Percentiles rank a stretch among this genome's conserved stretches.
phyloP scores from a whole-genome alignment of 2,113 vertebrate genomes.

The Strix uralensis region DNA sequence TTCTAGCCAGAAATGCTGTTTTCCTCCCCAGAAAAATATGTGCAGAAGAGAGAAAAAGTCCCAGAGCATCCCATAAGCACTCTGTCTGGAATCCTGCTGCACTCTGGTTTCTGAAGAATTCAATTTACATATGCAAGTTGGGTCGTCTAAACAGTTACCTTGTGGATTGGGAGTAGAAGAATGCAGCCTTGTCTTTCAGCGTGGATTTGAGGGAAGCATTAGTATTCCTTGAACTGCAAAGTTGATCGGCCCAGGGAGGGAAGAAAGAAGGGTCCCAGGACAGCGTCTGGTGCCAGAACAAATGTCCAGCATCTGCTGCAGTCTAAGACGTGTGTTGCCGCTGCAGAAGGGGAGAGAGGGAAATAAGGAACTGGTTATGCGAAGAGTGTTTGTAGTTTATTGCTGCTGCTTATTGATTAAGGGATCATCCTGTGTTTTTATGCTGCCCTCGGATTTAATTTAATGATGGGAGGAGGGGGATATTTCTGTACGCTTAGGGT shows the following conservation, averaged over 20 bases:
- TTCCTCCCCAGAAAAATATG: conserved; percentile 52
- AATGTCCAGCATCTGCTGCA: conserved; percentile 77
- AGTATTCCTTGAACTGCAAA: conserved; percentile 68
- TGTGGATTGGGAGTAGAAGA: conserved; percentile 65
- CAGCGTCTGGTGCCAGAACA: conserved; percentile 77
- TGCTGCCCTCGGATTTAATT: not conserved
- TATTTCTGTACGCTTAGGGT: not conserved
- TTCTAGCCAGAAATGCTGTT: conserved; percentile 51
- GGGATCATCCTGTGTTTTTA: not conserved
- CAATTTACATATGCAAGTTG: conserved; percentile 64
- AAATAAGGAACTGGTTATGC: not conserved
- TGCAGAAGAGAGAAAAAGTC: conserved; percentile 22
- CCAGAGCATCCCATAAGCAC: conserved; percentile 33
- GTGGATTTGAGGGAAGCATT: conserved; percentile 68
- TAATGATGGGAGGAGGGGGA: not conserved
- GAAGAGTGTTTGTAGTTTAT: conserved; percentile 35
- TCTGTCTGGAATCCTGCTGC: conserved; percentile 48
- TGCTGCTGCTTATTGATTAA: conserved; percentile 16
- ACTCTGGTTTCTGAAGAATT: conserved; percentile 62
- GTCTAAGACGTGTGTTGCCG: conserved; percentile 41
- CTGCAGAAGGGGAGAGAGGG: not conserved
- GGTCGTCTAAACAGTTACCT: conserved; percentile 58
- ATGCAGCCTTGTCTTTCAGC: conserved; percentile 71
- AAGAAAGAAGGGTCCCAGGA: conserved; percentile 67
- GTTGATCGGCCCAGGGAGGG: conserved; percentile 50